Evolutionary conservation across 2,797 vertebrate genomes (phyloP).

Genomic region (Picus viridis): DNA sequence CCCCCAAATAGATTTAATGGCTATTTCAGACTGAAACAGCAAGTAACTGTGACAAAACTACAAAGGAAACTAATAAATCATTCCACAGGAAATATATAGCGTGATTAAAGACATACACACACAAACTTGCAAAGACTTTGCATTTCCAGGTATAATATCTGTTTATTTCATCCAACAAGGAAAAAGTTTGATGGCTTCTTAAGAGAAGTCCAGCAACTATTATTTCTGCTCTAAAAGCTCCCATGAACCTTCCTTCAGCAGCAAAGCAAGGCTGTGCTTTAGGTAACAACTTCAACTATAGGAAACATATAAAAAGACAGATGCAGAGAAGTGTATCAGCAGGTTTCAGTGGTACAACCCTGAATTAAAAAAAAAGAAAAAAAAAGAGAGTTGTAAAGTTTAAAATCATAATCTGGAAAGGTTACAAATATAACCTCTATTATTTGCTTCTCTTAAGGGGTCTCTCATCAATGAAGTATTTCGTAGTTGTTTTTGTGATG

Average conservation of each 20-base stretch:
- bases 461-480: neutral
- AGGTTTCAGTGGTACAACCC: neutral
- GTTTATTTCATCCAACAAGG: conserved; percentile 21
- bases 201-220: conserved; percentile 17
- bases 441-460: neutral
- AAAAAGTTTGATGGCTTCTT: conserved; percentile 1
- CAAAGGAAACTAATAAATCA: conserved; percentile 41
- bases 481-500: neutral
- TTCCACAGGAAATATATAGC: neutral
- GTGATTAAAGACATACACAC: conserved; percentile 16
- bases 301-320: neutral
- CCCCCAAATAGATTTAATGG: neutral
- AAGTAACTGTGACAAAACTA: conserved; percentile 26
- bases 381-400: neutral
- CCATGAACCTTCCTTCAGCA: neutral
- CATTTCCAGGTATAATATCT: neutral
- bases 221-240: conserved; percentile 25
- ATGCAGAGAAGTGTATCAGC: neutral
- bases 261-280: neutral
- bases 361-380: neutral
- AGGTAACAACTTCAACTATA: neutral
- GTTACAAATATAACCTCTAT: neutral
- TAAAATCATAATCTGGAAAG: neutral
- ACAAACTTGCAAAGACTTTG: neutral
- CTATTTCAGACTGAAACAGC: conserved; percentile 24